These are phyloP conservation scores for Acrobasis repandana DNA, from an alignment of 2,888 invertebrate species.

Conservation along the genomic window DNA sequence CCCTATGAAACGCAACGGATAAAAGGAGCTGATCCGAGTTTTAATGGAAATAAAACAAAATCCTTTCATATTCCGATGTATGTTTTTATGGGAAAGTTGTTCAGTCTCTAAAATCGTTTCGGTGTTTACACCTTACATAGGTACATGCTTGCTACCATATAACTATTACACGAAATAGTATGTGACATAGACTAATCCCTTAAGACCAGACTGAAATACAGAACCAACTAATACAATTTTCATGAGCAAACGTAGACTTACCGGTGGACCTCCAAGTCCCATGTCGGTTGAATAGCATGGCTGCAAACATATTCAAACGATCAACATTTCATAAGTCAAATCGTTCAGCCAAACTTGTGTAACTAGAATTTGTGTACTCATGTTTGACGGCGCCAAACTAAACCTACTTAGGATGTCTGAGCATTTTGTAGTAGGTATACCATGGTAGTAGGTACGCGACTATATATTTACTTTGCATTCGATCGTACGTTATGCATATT, in stretches of 20 bases:
- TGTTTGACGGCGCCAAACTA: not conserved
- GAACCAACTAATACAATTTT: not conserved
- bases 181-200: not conserved
- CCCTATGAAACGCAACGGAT: no score
- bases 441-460: no score
- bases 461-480: not conserved
- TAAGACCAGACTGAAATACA: not conserved
- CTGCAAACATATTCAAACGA: conserved; percentile 27
- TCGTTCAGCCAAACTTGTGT: not conserved
- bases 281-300: conserved; percentile 28
- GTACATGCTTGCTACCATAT: not conserved
- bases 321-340: conserved; percentile 1
- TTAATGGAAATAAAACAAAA: no score
- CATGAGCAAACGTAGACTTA: conserved; percentile 24
- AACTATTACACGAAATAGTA: not conserved
- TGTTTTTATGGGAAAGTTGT: no score
- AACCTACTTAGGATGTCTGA: not conserved
- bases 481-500: no score
- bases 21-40: no score
- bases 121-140: not conserved
- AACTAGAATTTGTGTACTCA: conserved; percentile 2
- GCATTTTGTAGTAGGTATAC: not conserved
- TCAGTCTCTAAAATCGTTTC: no score
- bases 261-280: conserved; percentile 33
- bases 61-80: no score